Base-by-base conservation (phyloP, 2,888 invertebrate species). In the Noctua fimbriata region DNA sequence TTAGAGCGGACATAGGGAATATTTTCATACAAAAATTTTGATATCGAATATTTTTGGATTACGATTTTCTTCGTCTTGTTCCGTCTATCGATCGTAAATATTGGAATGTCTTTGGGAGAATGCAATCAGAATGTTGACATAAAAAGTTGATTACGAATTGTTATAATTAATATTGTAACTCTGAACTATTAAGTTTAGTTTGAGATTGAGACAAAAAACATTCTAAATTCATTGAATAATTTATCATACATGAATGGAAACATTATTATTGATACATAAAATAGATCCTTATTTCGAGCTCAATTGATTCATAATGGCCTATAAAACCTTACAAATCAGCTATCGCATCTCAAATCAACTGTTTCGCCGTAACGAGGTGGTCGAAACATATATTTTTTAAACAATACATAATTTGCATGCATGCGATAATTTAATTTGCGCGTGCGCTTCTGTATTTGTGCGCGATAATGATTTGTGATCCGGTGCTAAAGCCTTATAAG, bases 371-470 rank as follows among this genome's bases (percentile, higher is more conserved):
- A 82, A 66, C 55, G 70, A 79, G 75, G 14, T 69, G 69, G 69
- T 69, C 84, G 77, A 83, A 87, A 85, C 78, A 83, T 79, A 74
- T 79, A 76, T 77, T 73, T 78, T 78, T 41, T 81, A 84, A 91
- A 92, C 92, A 91, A 90, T 92, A 87, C 87, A 85, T 81, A 69
- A 90, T 91, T 91, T 87, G 85, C 89, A 90, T 90, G 81, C 49
- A 71, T 73, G 73, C 79, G 83, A 82, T 91, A 87, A 91, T 91
- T 88, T 86, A 80, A 87, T 89, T 89, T 85, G 87, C 81, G 82
- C 81, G 81, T 83, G 81, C 79, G 79, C 77, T 72, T 69, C 77
- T 86, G 84, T 83, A 82, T 82, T 86, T 76, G 60, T 32, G 60
- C 55, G 69, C 80, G 65, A 74, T 79, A 76, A 78, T 81, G 76